phyloP scores from a whole-genome alignment of 2,888 invertebrate genomes.

The Habrosyne pyritoides region DNA sequence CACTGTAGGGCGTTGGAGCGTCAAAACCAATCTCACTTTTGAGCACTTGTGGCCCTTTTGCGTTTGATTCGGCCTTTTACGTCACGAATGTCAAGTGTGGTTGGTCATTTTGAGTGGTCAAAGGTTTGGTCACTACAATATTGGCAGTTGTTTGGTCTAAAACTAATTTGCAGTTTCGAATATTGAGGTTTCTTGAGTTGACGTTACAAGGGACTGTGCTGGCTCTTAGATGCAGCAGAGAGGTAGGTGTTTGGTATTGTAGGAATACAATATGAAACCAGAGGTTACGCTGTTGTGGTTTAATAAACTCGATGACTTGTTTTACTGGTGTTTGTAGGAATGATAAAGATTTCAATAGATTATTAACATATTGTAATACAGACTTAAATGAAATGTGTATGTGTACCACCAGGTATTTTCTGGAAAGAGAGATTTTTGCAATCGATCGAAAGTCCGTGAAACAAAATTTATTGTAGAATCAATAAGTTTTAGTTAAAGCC shows the following conservation, averaged over 20 bases:
- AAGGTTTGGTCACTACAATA: constrained; percentile 19
- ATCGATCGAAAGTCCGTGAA: no score
- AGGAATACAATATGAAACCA: no score
- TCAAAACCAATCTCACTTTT: constrained; percentile 58
- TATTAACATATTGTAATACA: no score
- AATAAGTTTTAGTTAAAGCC: neutral
- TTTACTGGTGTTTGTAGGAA: no score
- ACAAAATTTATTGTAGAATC: neutral
- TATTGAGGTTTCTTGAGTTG: neutral
- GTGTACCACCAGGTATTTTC: no score
- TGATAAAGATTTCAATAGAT: no score
- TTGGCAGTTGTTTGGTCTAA: neutral
- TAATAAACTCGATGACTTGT: no score
- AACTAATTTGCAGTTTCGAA: neutral
- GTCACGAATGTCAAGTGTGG: constrained; percentile 46
- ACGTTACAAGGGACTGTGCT: neutral
- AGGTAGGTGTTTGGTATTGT: neutral
- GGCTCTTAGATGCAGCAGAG: neutral
- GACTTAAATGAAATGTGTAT: no score
- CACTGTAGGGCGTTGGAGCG: constrained; percentile 48
- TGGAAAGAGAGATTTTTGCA: no score
- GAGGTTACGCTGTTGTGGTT: no score
- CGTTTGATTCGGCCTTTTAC: constrained; percentile 51
- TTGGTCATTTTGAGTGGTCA: constrained; percentile 35
- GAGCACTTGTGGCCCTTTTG: constrained; percentile 49